Evolutionary conservation across 2,797 vertebrate genomes (phyloP), one percentile per base, ranked within the genome.

Genomic region (Lophius americanus): DNA sequence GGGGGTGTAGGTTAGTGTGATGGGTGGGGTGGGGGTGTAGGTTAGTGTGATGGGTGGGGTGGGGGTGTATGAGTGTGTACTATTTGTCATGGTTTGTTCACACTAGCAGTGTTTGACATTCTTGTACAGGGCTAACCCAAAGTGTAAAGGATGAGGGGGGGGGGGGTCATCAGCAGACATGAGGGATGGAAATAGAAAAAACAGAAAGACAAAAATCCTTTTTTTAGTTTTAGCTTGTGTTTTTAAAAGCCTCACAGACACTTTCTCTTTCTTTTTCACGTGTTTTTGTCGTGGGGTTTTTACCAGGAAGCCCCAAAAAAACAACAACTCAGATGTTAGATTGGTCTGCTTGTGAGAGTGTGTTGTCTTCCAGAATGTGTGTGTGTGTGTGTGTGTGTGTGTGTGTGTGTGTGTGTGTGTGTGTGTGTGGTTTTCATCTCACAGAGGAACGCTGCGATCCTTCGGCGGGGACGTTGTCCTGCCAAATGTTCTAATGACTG

Each of bases 71-170:
- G 49, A 53, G 48, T 61, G 52, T 68, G 55, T 51, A 7, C 12
- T 76, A 48, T 76, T 71, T 73, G 53, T 75, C 72, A 7, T 38
- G 37, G 37, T 7, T 78, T 60, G 70, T 79, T 74, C 78, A 79
- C 73, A 69, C 55, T 82, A 80, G 68, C 43, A 54, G 48, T 84
- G 70, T 84, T 85, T 82, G 86, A 70, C 84, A 84, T 88, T 91
- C 79, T 68, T 75, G 35, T 39, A 51, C 38, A 75, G 64, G 68
- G 61, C 42, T 66, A 41, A 52, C 76, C 51, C 63, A 37, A 64
- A 59, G 52, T 11, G 64, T 68, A 60, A 43, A 64, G 42, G 51
- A 37, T 50, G 44, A 50, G 33, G 11, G 33, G 52, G 35, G 48
- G 44, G 50, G 33, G 11, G 33, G 52, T 23, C n/a, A 50, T 41